A percentile compares a stretch with the other conserved stretches of the same genome.
These are phyloP conservation scores for Ardeotis arabs DNA, from an alignment of 2,113 vertebrate genomes.

Conservation along the genomic window DNA sequence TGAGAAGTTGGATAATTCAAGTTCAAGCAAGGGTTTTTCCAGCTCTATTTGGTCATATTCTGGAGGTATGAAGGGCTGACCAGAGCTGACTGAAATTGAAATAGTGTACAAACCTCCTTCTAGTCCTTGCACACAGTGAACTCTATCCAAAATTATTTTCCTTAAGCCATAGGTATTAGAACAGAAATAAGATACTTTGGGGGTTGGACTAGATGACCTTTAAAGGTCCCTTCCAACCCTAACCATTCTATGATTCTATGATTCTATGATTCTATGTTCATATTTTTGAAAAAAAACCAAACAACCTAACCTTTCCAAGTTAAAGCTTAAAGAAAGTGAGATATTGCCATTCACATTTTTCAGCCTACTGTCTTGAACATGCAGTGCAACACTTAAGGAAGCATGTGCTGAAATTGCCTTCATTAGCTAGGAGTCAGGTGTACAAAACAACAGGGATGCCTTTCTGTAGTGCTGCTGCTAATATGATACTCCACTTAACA, in stretches of 20 bases:
- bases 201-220: too few relatives aligned
- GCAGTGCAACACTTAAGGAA: background rate
- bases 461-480: background rate
- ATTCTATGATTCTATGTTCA: background rate
- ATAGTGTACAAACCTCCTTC: background rate
- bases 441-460: background rate
- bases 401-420: background rate
- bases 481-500: background rate
- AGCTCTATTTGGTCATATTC: background rate
- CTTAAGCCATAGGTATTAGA: background rate
- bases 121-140: background rate
- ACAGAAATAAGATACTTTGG: background rate
- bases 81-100: background rate
- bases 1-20: background rate
- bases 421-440: background rate
- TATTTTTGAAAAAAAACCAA: background rate
- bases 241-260: too few relatives aligned
- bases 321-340: background rate
- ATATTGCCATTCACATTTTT: background rate
- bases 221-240: too few relatives aligned
- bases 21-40: background rate
- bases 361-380: background rate
- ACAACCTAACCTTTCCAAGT: background rate
- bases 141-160: background rate
- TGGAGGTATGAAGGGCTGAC: background rate